A percentile compares a stretch with the other conserved stretches of the same genome.
phyloP scores from a whole-genome alignment of 2,888 invertebrate species.

The Ceramica pisi region DNA sequence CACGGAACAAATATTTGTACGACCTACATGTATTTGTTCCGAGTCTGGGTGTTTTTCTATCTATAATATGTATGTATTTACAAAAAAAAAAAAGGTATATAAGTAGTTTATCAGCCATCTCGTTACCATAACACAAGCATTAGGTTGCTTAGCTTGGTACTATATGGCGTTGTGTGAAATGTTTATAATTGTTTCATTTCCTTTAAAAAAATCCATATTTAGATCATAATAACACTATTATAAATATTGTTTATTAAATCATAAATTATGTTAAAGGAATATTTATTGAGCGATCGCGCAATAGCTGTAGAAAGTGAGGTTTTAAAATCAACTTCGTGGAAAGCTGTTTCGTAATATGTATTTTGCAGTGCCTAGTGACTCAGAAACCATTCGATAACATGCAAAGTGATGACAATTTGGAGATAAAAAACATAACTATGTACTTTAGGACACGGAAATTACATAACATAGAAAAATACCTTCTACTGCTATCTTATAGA shows the following conservation, averaged over 20 bases:
- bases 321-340: conserved; percentile 65
- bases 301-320: conserved; percentile 68
- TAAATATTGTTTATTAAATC: conserved; percentile 31
- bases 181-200: neutral
- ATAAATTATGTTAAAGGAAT: conserved; percentile 39
- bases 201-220: neutral
- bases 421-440: neutral
- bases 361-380: conserved; percentile 50
- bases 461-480: neutral
- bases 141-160: too few relatives aligned
- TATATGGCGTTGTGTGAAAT: too few relatives aligned
- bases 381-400: conserved; percentile 43
- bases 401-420: conserved; percentile 14
- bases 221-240: neutral
- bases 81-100: too few relatives aligned
- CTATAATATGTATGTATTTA: too few relatives aligned
- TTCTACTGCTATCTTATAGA: neutral
- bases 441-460: conserved; percentile 5
- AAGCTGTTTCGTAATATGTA: conserved; percentile 72
- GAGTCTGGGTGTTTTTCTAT: too few relatives aligned
- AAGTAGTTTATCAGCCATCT: too few relatives aligned
- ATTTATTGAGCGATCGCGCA: conserved; percentile 50
- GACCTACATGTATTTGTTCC: too few relatives aligned
- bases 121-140: too few relatives aligned
- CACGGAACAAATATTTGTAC: too few relatives aligned